Evolutionary conservation across 2,888 invertebrate species (phyloP).

Genomic region (Oxycera nigricornis): DNA sequence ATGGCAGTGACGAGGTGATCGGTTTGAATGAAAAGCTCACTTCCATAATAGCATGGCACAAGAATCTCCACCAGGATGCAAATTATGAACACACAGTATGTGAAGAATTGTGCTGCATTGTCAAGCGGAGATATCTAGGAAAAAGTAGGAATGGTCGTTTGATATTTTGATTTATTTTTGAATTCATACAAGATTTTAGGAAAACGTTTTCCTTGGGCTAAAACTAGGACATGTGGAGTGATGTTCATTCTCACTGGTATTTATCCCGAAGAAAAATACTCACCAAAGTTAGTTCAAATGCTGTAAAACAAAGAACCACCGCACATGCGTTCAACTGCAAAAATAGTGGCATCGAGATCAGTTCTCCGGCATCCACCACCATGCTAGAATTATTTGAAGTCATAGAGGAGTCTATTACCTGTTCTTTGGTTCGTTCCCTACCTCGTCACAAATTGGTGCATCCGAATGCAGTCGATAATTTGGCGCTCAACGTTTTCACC

Average conservation of each 20-base stretch:
- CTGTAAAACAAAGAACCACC: constrained; percentile 32
- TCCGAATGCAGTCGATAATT: background rate
- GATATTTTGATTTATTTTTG: too few relatives aligned
- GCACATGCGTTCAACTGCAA: constrained; percentile 28
- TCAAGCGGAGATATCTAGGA: background rate
- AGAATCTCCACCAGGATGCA: constrained; percentile 1
- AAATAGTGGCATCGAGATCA: constrained; percentile 7
- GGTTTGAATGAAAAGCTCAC: background rate
- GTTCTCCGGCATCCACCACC: background rate
- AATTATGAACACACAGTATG: background rate
- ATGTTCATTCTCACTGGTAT: background rate
- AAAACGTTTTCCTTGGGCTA: too few relatives aligned
- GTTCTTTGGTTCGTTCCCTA: background rate
- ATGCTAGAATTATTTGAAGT: constrained; percentile 29
- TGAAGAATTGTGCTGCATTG: background rate
- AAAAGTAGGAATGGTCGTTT: background rate
- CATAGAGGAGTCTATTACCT: background rate
- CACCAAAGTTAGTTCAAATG: constrained; percentile 31
- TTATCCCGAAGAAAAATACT: background rate
- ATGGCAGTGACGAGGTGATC: background rate
- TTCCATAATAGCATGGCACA: constrained; percentile 21
- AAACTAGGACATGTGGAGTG: too few relatives aligned
- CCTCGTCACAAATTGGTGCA: constrained; percentile 18
- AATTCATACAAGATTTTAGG: too few relatives aligned
- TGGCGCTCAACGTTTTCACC: background rate